phyloP scores from a whole-genome alignment of 2,113 vertebrate genomes.

The Amphilophus citrinellus region DNA sequence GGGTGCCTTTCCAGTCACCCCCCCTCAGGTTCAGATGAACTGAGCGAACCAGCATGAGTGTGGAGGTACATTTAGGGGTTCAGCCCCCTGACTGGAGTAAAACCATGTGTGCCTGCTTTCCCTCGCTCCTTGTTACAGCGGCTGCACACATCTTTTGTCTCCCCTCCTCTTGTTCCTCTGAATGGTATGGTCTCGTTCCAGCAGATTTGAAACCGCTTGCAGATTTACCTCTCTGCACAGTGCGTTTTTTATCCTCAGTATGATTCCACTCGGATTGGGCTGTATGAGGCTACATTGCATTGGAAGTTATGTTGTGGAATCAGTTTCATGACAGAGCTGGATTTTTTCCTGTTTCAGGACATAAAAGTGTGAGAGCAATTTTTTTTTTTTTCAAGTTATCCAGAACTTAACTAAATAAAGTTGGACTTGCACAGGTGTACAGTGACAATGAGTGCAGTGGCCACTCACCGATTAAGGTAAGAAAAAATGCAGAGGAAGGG shows the following conservation, averaged over 20 bases:
- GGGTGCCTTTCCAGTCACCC: constrained; percentile 35
- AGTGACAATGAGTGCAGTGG: constrained; percentile 63
- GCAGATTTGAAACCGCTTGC: constrained; percentile 56
- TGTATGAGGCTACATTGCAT: neutral
- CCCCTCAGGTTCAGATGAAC: constrained; percentile 58
- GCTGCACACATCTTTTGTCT: constrained; percentile 50
- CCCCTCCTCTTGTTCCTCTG: constrained; percentile 53
- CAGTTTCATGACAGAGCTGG: neutral
- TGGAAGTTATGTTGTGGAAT: neutral
- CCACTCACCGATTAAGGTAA: constrained; percentile 66
- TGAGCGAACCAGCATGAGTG: constrained; percentile 36
- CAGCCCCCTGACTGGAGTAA: constrained; percentile 50
- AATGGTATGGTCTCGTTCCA: constrained; percentile 54
- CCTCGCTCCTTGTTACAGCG: constrained; percentile 29
- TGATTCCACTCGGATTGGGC: neutral
- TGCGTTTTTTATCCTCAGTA: constrained; percentile 29
- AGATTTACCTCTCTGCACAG: constrained; percentile 46
- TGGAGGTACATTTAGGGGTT: constrained; percentile 59
- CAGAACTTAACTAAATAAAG: neutral
- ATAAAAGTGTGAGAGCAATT: neutral
- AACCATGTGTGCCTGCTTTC: constrained; percentile 72
- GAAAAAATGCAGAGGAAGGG: constrained; percentile 4
- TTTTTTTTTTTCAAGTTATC: neutral
- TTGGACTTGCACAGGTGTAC: neutral
- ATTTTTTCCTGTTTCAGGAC: constrained; percentile 5